Base-by-base conservation (phyloP, 1,140 invertebrate genomes). In the Drosophila rufa region DNA sequence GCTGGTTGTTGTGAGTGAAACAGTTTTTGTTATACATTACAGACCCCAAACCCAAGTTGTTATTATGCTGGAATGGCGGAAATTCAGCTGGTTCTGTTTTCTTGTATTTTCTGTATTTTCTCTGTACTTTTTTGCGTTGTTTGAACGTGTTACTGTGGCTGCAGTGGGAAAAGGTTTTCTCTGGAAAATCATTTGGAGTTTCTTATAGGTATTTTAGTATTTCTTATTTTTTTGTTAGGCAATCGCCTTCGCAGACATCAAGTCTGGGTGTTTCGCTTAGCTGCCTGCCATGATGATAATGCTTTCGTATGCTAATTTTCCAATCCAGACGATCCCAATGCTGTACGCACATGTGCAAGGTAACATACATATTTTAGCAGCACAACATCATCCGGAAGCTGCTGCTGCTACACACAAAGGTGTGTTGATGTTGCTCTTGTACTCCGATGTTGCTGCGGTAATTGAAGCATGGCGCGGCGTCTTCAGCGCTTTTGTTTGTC, bases 321-420 rank as follows among this genome's bases (percentile, higher is more conserved):
- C 53, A 40, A 62, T 51, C 61, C 46, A 53, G 50, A 55, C 42
- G 74, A 56, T 69, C 27, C 33, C 33, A 45, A 45, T 59, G 38
- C 19, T 38, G 61, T 46, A 78, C 78, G 80, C 78, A 81, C 55
- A 80, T 78, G 68, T 74, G 62, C 50, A 50, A 15, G 14, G 48
- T 33, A 46, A 45, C 36, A 77, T 25, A 25, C 22, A 25, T 25
- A 25, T 74, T 61, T 50, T 69, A 69, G 56, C 75, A 64, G 36
- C 64, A 25, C 33, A 11, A 43, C 50, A 36, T 65, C 56, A 78
- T 73, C 77, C 84, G 84, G 84, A 89, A 89, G 85, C 80, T 80
- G 83, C 64, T 53, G 50, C n/a, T 53, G 50, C n/a, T 43, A 25
- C 60, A 70, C 67, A 46, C 22, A 40, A 33, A 38, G 67, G 48